Evolutionary conservation across 2,888 invertebrate genomes (phyloP).

Genomic region (Lampropteryx suffumata): DNA sequence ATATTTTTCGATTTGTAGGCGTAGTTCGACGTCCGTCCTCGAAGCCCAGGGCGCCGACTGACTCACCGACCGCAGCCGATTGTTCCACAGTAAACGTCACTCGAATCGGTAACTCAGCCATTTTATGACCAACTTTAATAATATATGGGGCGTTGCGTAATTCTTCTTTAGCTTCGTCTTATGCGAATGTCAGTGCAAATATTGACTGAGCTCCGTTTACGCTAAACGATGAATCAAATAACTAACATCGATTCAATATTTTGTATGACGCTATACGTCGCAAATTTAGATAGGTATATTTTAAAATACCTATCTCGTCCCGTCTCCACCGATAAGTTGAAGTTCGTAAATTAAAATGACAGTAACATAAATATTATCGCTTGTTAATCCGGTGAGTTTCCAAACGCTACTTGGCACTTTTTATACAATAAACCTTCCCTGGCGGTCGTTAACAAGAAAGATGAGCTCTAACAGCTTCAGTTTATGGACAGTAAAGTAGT

Average conservation of each 20-base stretch:
- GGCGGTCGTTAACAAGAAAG: constrained; percentile 79
- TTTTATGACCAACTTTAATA: constrained; percentile 74
- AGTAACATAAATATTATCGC: constrained; percentile 68
- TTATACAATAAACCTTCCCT: constrained; percentile 78
- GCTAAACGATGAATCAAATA: too few relatives aligned
- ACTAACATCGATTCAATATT: too few relatives aligned
- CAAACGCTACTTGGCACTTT: constrained; percentile 61
- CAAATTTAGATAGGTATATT: too few relatives aligned
- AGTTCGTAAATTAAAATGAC: constrained; percentile 46
- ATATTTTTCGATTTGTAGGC: constrained; percentile 67
- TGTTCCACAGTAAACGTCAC: constrained; percentile 76
- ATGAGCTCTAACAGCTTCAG: constrained; percentile 76
- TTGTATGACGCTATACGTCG: too few relatives aligned
- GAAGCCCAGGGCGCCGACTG: constrained; percentile 69
- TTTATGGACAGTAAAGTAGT: constrained; percentile 79
- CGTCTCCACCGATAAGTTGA: constrained; percentile 36
- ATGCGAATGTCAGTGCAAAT: constrained; percentile 58
- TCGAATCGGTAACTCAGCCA: constrained; percentile 76
- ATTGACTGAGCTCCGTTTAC: constrained; percentile 33
- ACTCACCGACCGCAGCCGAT: constrained; percentile 71
- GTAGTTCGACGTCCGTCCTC: constrained; percentile 63
- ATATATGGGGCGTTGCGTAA: constrained; percentile 78
- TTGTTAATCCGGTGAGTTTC: constrained; percentile 62
- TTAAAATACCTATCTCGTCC: too few relatives aligned
- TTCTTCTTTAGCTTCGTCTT: constrained; percentile 59